Evolutionary conservation across 2,113 vertebrate species (phyloP).

Genomic region (Trogon melanurus): DNA sequence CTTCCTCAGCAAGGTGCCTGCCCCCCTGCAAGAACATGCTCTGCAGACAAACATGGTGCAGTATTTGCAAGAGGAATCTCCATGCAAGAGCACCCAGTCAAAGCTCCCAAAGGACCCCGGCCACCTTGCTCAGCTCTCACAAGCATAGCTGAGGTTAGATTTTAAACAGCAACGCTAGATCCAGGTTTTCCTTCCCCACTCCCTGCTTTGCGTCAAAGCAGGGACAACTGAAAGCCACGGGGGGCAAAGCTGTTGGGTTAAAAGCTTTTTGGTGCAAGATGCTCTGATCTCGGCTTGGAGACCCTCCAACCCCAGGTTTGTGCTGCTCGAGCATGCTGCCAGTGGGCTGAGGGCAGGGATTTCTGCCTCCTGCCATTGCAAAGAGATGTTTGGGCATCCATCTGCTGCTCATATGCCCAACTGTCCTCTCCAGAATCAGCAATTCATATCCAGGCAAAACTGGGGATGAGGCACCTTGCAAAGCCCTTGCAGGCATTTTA

Average conservation of each 20-base stretch:
- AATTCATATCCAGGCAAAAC: fast-evolving
- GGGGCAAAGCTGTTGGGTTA: background rate
- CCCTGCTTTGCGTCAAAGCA: background rate
- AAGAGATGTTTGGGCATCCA: background rate
- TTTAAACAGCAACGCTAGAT: background rate
- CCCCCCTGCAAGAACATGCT: background rate
- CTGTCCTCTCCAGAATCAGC: background rate
- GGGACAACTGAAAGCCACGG: background rate
- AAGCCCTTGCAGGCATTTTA: background rate
- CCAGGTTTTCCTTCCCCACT: background rate
- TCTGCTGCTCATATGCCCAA: background rate
- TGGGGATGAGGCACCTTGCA: background rate
- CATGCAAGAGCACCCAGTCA: background rate
- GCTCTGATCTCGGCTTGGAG: background rate
- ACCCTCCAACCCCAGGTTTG: background rate
- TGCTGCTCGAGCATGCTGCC: background rate
- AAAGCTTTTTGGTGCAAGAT: background rate
- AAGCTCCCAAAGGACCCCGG: background rate
- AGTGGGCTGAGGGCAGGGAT: background rate
- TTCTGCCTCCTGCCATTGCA: background rate
- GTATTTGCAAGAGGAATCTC: background rate
- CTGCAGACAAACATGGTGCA: background rate
- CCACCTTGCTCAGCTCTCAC: background rate
- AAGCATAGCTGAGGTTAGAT: background rate
- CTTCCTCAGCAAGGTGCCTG: background rate